phyloP scores from a whole-genome alignment of 2,113 vertebrate species.

The Oreochromis aureus region DNA sequence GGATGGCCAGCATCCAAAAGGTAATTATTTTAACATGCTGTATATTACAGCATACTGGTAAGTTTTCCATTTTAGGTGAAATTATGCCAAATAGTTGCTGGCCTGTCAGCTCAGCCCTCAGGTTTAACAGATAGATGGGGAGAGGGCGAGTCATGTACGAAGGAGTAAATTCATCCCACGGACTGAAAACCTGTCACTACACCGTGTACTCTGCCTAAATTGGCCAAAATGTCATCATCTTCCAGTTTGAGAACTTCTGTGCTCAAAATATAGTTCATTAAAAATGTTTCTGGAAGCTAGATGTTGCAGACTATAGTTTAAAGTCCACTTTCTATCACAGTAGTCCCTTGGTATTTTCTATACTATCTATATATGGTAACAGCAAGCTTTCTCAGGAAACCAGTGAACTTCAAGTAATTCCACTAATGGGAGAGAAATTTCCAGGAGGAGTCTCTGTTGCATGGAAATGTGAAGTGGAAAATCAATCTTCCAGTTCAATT shows the following conservation, averaged over 20 bases:
- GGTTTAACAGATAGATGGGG: not conserved
- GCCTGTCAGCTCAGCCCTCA: not conserved
- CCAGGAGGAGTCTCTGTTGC: not conserved
- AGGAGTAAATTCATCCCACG: not conserved
- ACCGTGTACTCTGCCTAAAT: slow-evolving; percentile 2
- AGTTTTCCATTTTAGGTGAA: not conserved
- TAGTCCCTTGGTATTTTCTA: not conserved
- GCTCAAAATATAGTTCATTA: not conserved
- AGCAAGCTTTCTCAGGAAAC: not conserved
- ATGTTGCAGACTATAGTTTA: not conserved
- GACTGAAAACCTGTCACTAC: slow-evolving; percentile 24
- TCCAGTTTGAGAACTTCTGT: not conserved
- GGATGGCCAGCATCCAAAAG: not conserved
- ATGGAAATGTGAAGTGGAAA: not conserved
- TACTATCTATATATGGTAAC: not conserved
- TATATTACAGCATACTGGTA: not conserved
- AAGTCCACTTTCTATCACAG: not conserved
- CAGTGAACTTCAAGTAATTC: not conserved
- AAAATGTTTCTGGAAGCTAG: not conserved
- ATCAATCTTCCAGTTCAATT: not conserved
- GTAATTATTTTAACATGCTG: not conserved
- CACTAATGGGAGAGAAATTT: not conserved
- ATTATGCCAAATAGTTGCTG: not conserved
- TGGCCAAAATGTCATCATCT: slow-evolving; percentile 13
- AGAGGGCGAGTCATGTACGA: not conserved